Conservation (phyloP, 2,113 vertebrate species). For the Tragelaphus strepsiceros region DNA sequence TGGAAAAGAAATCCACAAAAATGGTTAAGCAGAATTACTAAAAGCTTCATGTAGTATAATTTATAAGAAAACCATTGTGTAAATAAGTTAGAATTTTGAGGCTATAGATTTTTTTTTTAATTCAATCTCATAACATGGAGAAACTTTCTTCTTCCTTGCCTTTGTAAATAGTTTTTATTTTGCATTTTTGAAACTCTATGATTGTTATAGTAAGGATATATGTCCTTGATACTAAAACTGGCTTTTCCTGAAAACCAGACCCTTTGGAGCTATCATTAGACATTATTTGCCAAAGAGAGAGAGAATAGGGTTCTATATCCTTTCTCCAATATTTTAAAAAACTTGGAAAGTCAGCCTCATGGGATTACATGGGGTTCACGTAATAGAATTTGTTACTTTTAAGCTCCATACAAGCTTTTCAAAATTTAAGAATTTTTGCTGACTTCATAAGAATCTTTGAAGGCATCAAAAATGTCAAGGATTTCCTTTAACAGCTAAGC, state of each 20-base stretch:
- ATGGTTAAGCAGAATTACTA: background rate
- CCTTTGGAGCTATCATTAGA: background rate
- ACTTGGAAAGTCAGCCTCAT: background rate
- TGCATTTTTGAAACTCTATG: conserved; percentile 9
- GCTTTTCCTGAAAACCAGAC: conserved; percentile 1
- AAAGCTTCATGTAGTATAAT: background rate
- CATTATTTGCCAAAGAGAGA: background rate
- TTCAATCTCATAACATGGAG: background rate
- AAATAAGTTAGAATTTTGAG: conserved; percentile 14
- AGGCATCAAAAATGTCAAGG: conserved; percentile 5
- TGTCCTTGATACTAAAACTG: background rate
- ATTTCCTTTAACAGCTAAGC: conserved; percentile 13
- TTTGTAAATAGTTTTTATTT: conserved; percentile 17
- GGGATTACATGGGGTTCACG: background rate
- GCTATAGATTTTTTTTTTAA: background rate
- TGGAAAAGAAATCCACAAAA: background rate
- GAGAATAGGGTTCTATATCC: background rate
- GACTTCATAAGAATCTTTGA: background rate
- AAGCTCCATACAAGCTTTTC: conserved; percentile 17
- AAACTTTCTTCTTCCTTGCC: background rate
- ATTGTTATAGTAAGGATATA: background rate
- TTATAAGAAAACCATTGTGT: background rate
- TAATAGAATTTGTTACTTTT: conserved; percentile 5
- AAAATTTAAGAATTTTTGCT: conserved; percentile 31
- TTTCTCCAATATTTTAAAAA: background rate